Evolutionary conservation across 2,888 invertebrate genomes (phyloP).

Genomic region (Oscheius myriophilus): DNA sequence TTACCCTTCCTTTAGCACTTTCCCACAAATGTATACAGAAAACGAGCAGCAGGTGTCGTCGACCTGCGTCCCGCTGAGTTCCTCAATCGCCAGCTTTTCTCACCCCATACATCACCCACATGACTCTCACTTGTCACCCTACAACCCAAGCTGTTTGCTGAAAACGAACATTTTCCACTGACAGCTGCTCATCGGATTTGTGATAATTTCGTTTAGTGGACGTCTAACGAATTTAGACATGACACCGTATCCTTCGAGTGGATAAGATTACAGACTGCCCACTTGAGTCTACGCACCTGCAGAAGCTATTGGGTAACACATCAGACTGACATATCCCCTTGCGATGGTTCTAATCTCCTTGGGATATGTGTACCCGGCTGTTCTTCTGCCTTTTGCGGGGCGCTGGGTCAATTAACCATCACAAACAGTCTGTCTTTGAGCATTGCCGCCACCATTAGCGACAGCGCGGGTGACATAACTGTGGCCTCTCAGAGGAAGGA

Average conservation of each 20-base stretch:
- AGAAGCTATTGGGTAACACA: slow-evolving; percentile 11
- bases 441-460: slow-evolving; percentile 18
- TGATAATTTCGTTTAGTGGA: slow-evolving; percentile 16
- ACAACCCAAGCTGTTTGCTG: background rate
- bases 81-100: slow-evolving; percentile 23
- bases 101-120: slow-evolving; percentile 19
- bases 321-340: background rate
- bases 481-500: slow-evolving; percentile 4
- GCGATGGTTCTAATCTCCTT: slow-evolving; percentile 20
- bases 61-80: slow-evolving; percentile 2
- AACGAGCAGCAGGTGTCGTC: slow-evolving; percentile 15
- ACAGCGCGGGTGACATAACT: slow-evolving; percentile 15
- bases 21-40: no score
- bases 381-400: slow-evolving; percentile 25
- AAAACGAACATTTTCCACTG: slow-evolving; percentile 5
- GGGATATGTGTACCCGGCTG: slow-evolving; percentile 28
- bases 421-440: slow-evolving; percentile 29
- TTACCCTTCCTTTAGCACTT: no score
- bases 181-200: slow-evolving; percentile 12
- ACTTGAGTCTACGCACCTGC: slow-evolving; percentile 26
- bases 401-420: slow-evolving; percentile 29
- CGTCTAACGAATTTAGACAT: slow-evolving; percentile 23
- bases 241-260: slow-evolving; percentile 25
- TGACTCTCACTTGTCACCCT: slow-evolving; percentile 19
- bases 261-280: slow-evolving; percentile 24